phyloP scores from a whole-genome alignment of 2,888 invertebrate species.

The Apocheima hispidaria region DNA sequence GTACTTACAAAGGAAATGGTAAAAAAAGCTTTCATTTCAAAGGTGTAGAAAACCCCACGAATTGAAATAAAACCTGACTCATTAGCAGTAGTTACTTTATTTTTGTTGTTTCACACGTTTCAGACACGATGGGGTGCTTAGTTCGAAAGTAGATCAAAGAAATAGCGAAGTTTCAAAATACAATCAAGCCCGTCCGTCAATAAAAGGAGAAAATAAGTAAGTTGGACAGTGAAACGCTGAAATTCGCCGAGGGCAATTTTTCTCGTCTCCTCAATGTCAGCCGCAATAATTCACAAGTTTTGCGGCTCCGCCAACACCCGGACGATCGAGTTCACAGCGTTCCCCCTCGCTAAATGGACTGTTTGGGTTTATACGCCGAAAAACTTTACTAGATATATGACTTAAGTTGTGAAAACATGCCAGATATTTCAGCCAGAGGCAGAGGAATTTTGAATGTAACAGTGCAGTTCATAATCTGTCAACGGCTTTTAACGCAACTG shows the following conservation, averaged over 20 bases:
- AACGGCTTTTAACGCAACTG: background rate
- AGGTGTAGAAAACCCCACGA: background rate
- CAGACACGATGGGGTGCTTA: background rate
- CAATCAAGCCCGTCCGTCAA: conserved; percentile 47
- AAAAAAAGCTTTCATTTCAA: background rate
- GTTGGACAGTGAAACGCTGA: conserved; percentile 58
- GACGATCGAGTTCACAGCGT: conserved; percentile 31
- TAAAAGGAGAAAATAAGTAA: conserved; percentile 50
- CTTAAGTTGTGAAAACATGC: conserved; percentile 7
- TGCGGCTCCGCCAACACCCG: conserved; percentile 36
- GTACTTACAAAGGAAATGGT: background rate
- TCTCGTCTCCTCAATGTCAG: conserved; percentile 73
- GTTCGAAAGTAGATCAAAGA: conserved; percentile 9
- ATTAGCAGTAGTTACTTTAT: no score
- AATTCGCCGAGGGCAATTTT: conserved; percentile 71
- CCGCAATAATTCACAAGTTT: conserved; percentile 73
- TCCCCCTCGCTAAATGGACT: conserved; percentile 27
- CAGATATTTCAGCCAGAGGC: background rate
- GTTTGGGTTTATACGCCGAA: conserved; percentile 18
- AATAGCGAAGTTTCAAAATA: conserved; percentile 32
- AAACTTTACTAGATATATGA: conserved; percentile 17
- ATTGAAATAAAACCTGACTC: background rate
- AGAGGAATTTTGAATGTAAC: background rate
- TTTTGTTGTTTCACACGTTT: background rate
- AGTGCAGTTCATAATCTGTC: background rate